Percentiles rank a stretch among this genome's conserved stretches.
These are phyloP conservation scores for Priocnemis perturbator DNA, from an alignment of 2,888 invertebrate genomes.

Conservation along the genomic window DNA sequence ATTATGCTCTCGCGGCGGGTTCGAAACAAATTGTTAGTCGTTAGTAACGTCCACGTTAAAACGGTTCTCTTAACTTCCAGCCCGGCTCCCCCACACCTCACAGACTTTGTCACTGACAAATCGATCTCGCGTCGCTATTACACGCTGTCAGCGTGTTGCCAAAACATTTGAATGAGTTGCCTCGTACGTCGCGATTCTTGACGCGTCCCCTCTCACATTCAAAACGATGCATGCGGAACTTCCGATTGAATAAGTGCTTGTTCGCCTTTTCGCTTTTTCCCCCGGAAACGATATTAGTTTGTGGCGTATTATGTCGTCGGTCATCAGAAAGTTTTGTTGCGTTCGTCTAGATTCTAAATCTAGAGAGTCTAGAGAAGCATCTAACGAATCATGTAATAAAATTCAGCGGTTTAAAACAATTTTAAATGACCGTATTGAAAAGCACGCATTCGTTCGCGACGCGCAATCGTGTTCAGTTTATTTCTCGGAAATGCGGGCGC, in stretches of 20 bases:
- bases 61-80: not conserved
- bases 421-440: no score
- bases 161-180: constrained; percentile 57
- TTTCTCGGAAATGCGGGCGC: no score
- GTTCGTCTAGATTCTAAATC: no score
- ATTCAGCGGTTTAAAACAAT: no score
- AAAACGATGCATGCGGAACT: not conserved
- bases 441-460: no score
- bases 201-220: constrained; percentile 14
- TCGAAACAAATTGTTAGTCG: constrained; percentile 41
- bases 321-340: no score
- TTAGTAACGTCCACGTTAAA: constrained; percentile 32
- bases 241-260: not conserved
- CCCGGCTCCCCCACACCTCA: constrained; percentile 11
- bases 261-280: no score
- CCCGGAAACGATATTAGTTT: no score
- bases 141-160: constrained; percentile 59
- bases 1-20: constrained; percentile 12
- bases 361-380: no score
- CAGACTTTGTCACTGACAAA: constrained; percentile 61
- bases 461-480: no score
- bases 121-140: constrained; percentile 55
- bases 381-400: no score
- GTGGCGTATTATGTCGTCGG: no score
- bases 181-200: constrained; percentile 16